Percentiles rank a stretch among this genome's conserved stretches.
These are phyloP conservation scores for Atherinomorus stipes DNA, from an alignment of 2,113 vertebrate species.

Conservation along the genomic window DNA sequence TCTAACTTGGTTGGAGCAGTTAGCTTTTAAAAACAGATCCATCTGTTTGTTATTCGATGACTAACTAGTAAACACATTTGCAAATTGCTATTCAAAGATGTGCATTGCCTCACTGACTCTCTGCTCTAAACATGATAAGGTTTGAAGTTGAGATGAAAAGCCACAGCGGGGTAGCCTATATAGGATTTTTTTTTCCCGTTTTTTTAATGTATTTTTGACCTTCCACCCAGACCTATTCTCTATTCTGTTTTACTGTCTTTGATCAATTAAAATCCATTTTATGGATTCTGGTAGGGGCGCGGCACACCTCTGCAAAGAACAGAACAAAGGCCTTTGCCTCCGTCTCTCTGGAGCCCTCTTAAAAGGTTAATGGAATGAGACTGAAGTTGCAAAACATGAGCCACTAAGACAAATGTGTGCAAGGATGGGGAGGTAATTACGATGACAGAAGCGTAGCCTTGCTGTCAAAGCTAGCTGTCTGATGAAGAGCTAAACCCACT, in stretches of 20 bases:
- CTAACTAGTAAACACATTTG: not conserved
- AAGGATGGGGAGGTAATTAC: slow-evolving; percentile 44
- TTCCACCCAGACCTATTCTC: slow-evolving; percentile 21
- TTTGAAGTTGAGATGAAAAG: slow-evolving; percentile 60
- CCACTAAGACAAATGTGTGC: slow-evolving; percentile 38
- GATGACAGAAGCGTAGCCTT: slow-evolving; percentile 31
- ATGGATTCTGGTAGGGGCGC: slow-evolving; percentile 7
- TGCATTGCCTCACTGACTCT: slow-evolving; percentile 11
- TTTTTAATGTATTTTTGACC: slow-evolving; percentile 33
- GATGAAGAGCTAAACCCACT: slow-evolving; percentile 46
- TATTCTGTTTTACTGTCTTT: slow-evolving; percentile 43
- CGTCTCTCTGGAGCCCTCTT: slow-evolving; percentile 32
- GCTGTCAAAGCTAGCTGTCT: slow-evolving; percentile 35
- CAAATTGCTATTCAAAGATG: slow-evolving; percentile 21
- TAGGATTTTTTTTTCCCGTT: not conserved
- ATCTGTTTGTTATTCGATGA: not conserved
- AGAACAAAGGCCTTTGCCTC: slow-evolving; percentile 42
- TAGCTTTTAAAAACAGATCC: not conserved
- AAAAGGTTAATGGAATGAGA: slow-evolving; percentile 67
- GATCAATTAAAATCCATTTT: slow-evolving; percentile 60
- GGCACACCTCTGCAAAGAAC: slow-evolving; percentile 16
- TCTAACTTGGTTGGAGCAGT: not conserved
- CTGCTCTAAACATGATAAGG: slow-evolving; percentile 19
- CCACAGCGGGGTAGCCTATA: not conserved
- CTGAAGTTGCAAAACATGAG: slow-evolving; percentile 52